These are phyloP conservation scores for Cyaniris semiargus DNA, from an alignment of 2,888 invertebrate species.

Conservation along the genomic window DNA sequence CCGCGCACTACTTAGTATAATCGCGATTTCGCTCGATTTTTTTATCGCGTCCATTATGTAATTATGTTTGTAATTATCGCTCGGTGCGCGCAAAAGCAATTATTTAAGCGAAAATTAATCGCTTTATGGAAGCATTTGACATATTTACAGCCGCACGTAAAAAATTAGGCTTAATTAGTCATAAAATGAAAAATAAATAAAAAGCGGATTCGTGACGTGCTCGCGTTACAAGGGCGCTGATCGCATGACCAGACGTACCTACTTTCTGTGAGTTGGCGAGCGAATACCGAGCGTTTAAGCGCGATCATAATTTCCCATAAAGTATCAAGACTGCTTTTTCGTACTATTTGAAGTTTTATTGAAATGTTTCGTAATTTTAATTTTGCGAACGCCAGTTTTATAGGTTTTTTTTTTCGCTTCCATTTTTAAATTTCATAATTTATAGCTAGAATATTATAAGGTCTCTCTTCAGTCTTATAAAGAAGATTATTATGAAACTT, in stretches of 20 bases:
- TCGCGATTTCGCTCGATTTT: slow-evolving; percentile 9
- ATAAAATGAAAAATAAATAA: slow-evolving; percentile 43
- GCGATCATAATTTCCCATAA: slow-evolving; percentile 28
- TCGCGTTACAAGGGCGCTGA: slow-evolving; percentile 49
- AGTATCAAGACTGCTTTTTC: not conserved
- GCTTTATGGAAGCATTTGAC: slow-evolving; percentile 32
- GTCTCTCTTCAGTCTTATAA: not conserved
- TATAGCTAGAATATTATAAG: not conserved
- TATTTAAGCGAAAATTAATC: slow-evolving; percentile 23
- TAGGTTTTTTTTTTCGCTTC: not conserved
- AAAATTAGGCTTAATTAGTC: slow-evolving; percentile 44
- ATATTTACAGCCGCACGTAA: slow-evolving; percentile 40
- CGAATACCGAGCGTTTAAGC: slow-evolving; percentile 33
- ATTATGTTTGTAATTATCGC: slow-evolving; percentile 19
- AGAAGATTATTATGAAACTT: not conserved
- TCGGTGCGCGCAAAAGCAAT: slow-evolving; percentile 16
- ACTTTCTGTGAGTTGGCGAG: slow-evolving; percentile 42
- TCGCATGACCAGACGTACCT: slow-evolving; percentile 54
- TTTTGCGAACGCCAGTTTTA: not conserved
- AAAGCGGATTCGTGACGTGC: slow-evolving; percentile 49
- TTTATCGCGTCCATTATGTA: slow-evolving; percentile 21
- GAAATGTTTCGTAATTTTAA: not conserved
- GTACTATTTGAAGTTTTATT: slow-evolving; percentile 1
- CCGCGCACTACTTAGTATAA: not conserved
- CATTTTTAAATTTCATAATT: no score